phyloP scores from a whole-genome alignment of 2,888 invertebrate genomes.

The Pseudanteris insignis region DNA sequence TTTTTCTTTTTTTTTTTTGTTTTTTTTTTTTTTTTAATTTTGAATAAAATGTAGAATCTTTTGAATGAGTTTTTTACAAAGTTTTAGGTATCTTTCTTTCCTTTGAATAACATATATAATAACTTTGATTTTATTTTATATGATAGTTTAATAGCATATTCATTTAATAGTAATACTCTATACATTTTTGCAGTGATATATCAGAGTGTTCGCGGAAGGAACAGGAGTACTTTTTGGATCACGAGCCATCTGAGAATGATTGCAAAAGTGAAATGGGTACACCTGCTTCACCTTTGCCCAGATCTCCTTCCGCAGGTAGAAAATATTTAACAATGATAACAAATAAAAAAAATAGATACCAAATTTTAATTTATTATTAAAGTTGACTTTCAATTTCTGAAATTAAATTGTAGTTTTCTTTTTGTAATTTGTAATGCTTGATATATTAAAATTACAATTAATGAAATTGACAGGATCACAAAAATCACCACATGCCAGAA shows the following conservation, averaged over 20 bases:
- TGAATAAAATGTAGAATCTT: no score
- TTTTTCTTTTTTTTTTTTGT: no score
- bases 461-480: constrained; percentile 73
- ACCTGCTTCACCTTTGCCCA: constrained; percentile 73
- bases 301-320: constrained; percentile 79
- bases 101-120: not conserved
- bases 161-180: not conserved
- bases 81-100: no score
- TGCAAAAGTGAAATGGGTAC: constrained; percentile 60
- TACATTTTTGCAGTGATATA: constrained; percentile 21
- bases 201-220: constrained; percentile 10
- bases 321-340: no score
- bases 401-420: constrained; percentile 2
- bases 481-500: constrained; percentile 77
- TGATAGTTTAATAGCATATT: not conserved
- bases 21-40: no score
- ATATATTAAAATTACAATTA: no score
- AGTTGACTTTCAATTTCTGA: no score
- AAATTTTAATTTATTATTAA: no score
- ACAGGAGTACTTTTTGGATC: constrained; percentile 59
- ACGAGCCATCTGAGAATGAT: constrained; percentile 57
- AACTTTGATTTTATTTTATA: not conserved
- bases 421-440: no score
- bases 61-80: no score
- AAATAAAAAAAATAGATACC: no score